Percentiles rank a stretch among this genome's conserved stretches.
These are phyloP conservation scores for Neelides folsomi DNA, from an alignment of 2,888 invertebrate species.

Conservation along the genomic window DNA sequence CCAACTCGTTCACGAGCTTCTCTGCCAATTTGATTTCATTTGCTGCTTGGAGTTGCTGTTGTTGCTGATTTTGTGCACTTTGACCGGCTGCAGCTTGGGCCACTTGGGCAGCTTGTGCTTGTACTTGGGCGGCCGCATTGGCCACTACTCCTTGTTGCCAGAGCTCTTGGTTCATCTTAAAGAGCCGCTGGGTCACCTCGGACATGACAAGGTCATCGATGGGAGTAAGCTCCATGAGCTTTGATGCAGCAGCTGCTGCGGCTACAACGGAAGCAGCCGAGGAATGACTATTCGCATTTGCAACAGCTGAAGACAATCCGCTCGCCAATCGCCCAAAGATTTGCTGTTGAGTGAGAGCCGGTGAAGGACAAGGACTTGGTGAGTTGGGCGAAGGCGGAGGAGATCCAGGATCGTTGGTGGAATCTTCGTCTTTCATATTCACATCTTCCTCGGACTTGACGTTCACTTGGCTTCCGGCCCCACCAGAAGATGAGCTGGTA, in stretches of 20 bases:
- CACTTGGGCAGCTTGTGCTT: conserved; percentile 7
- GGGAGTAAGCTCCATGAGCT: conserved; percentile 17
- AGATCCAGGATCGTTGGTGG: conserved; percentile 1
- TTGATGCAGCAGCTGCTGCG: conserved; percentile 20
- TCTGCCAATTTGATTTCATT: conserved; percentile 34
- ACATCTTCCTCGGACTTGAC: background rate
- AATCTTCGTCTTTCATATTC: background rate
- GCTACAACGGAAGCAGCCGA: conserved; percentile 9
- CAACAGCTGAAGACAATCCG: conserved; percentile 24
- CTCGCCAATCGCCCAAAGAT: conserved; percentile 29
- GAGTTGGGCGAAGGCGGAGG: conserved; percentile 5
- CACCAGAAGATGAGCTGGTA: background rate
- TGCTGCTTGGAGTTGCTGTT: conserved; percentile 9
- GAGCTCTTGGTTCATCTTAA: conserved; percentile 33
- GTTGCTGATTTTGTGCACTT: conserved; percentile 14
- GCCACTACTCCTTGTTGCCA: conserved; percentile 32
- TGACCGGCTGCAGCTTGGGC: conserved; percentile 5
- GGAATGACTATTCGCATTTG: conserved; percentile 13
- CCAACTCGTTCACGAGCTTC: conserved; percentile 33
- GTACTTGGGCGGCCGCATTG: conserved; percentile 20
- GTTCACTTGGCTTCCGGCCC: background rate
- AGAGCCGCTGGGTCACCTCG: conserved; percentile 30
- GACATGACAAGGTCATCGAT: conserved; percentile 31
- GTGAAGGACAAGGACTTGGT: background rate
- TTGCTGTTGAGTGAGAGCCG: conserved; percentile 19